Evolutionary conservation across 2,113 vertebrate genomes (phyloP), one percentile per base, ranked within the genome.

Genomic region (Pterophyllum scalare): DNA sequence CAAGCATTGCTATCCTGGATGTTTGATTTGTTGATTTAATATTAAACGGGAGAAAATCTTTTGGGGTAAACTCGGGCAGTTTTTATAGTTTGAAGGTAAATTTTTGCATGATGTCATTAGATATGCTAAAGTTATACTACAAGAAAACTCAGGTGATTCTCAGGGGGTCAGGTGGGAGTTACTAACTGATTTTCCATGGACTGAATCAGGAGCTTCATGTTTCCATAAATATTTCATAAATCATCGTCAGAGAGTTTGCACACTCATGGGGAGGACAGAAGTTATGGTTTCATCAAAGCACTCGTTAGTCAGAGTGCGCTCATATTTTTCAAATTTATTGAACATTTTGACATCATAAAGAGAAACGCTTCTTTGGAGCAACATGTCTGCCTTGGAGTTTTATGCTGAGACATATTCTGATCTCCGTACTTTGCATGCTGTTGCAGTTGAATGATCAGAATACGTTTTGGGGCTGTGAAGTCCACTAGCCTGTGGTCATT

Each of bases 171-270:
- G 65, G 43, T 31, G 24, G 43, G 24, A 13, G 65, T 49, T 6
- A 52, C 17, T 72, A 17, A 52, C 24, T 52, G 65, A 72, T 72
- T 72, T 72, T 72, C 65, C 49, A 72, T 72, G 65, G 65, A 72
- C 20, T 72, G 65, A 72, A 6, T 0, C 24, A 87, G 56, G 60
- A 60, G 67, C 65, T 86, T 90, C 75, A 89, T 85, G 88, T 89
- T 87, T 92, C 80, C 74, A n/a, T 59, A 49, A 33, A 33, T 33
- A 33, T 33, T 61, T 78, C 24, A 61, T 13, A 61, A 78, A 26
- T 22, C 20, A 56, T 70, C 17, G 28, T 70, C 17, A 31, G 17
- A 52, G 17, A 20, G 10, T 52, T 52, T 52, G 24, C 24, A 31
- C 15, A 31, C 24, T 70, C 3, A 17, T 70, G 43, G 65, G 65